phyloP scores from a whole-genome alignment of 2,888 invertebrate genomes.

The Teleiodes luculella region DNA sequence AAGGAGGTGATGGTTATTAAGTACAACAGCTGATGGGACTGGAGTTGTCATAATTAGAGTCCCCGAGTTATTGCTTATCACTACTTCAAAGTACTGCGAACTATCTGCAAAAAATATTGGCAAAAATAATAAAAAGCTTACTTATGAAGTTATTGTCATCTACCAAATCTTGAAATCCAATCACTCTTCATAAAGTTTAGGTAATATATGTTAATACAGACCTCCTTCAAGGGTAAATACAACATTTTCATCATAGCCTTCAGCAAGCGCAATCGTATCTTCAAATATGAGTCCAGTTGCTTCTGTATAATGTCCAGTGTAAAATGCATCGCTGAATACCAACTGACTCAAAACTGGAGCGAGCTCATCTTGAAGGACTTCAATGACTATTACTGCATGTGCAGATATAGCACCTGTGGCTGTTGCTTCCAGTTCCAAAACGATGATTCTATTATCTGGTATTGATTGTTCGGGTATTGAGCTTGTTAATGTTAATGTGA shows the following conservation, averaged over 20 bases:
- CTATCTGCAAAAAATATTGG: constrained; percentile 20
- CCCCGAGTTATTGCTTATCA: constrained; percentile 9
- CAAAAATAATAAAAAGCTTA: too few species aligned
- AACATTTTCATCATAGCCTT: constrained; percentile 21
- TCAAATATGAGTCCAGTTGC: constrained; percentile 15
- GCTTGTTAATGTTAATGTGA: constrained; percentile 21
- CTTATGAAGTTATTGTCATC: too few species aligned
- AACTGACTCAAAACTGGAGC: constrained; percentile 16
- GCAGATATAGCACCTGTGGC: constrained; percentile 24
- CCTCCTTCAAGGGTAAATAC: constrained; percentile 6
- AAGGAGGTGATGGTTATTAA: constrained; percentile 28
- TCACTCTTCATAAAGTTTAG: too few species aligned
- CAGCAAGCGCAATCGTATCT: constrained; percentile 7
- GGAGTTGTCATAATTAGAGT: constrained; percentile 10
- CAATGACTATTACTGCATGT: constrained; percentile 28
- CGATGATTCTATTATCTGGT: constrained; percentile 25
- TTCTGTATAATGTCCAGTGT: constrained; percentile 22
- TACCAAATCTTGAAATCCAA: too few species aligned
- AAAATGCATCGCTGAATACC: constrained; percentile 26
- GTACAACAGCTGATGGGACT: constrained; percentile 22
- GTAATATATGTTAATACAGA: too few species aligned
- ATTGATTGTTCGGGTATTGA: constrained; percentile 28
- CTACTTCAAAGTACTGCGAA: constrained; percentile 27
- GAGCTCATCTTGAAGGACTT: constrained; percentile 18
- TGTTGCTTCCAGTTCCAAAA: constrained; percentile 30